Evolutionary conservation across 2,888 invertebrate genomes (phyloP), one percentile per base, ranked within the genome.

Genomic region (Lochmaea capreae): DNA sequence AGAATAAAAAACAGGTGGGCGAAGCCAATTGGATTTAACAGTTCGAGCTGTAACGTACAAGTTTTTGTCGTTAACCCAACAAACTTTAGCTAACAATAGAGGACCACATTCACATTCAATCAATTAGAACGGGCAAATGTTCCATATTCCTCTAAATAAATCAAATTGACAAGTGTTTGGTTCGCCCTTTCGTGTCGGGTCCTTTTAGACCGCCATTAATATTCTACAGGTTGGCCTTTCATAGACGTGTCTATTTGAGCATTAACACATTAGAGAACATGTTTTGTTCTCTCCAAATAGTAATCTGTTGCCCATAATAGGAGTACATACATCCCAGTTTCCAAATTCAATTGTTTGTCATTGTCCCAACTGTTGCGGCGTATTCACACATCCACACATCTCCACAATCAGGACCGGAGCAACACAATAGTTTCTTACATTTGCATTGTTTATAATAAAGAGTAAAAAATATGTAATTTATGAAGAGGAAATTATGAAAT

Each of bases 231-330:
- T 84, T 79, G 84, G 79, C 83, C 83, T 81, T 82, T 82, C 80
- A 81, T 82, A 80, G 81, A 84, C 83, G 83, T 83, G 84, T 82
- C 83, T 83, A 82, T 82, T 83, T 79, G 79, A 79, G 80, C 83
- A 79, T 81, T 82, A 82, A 85, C 81, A 83, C 83, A 82, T 83
- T 83, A 81, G 81, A 82, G 84, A 84, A 84, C 83, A 83, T 84
- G 85, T 86, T 86, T 86, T 86, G 86, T 86, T 82, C 84, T 81
- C 81, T 83, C 78, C 83, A 83, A 83, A 84, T 82, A 84, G 83
- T 83, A 86, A 85, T 85, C 84, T 84, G 83, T 84, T 82, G 79
- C 80, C 79, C 79, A 81, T 86, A 86, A 86, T 85, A 84, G 83
- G 82, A 84, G 79, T 81, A 83, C 83, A 84, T 84, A 83, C 83